Conservation (phyloP, 2,797 vertebrate species). For the Mus spretus region DNA sequence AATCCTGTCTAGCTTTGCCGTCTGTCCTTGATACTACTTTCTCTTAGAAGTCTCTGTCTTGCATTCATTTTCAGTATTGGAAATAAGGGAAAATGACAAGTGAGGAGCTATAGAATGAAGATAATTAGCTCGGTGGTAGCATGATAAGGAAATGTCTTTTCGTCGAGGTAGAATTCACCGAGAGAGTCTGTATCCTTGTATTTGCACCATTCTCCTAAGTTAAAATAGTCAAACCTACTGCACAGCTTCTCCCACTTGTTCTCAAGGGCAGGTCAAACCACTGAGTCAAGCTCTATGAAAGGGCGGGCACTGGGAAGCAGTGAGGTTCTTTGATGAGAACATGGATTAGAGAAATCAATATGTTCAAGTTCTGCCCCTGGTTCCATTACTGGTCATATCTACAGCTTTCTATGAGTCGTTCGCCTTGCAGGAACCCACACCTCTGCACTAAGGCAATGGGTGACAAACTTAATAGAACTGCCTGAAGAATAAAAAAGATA, state of each 20-base stretch:
- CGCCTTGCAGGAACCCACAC: neutral
- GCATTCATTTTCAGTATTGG: neutral
- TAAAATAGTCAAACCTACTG: slow-evolving; percentile 19
- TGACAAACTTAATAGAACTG: neutral
- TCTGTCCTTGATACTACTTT: neutral
- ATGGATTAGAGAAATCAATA: neutral
- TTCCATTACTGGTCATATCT: neutral
- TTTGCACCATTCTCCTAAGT: neutral
- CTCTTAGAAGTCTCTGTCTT: neutral
- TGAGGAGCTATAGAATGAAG: neutral
- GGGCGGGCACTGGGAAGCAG: neutral
- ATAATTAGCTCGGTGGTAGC: neutral
- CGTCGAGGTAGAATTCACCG: slow-evolving; percentile 29
- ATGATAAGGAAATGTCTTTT: neutral
- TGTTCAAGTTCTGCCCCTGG: neutral
- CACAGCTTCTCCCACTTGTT: neutral
- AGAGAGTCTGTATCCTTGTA: neutral
- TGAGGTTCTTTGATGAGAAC: neutral
- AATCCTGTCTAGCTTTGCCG: neutral
- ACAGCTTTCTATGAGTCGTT: neutral
- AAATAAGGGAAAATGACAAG: neutral
- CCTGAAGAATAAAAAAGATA: neutral
- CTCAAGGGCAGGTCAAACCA: neutral
- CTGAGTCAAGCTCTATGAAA: neutral
- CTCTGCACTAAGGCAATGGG: neutral